phyloP scores from a whole-genome alignment of 2,113 vertebrate species.

The Nerophis lumbriciformis region DNA sequence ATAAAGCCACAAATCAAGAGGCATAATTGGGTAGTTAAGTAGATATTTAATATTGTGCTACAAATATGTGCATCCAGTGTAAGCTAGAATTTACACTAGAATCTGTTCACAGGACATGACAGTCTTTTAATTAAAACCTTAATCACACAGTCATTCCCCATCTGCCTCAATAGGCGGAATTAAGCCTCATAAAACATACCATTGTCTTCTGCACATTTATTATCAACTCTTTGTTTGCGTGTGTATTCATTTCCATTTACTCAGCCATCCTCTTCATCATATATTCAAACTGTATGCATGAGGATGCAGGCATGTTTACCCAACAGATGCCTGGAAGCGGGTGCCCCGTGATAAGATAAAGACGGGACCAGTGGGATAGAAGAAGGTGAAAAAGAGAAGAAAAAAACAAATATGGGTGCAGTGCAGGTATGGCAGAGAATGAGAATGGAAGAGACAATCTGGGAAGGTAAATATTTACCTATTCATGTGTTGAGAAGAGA shows the following conservation, averaged over 20 bases:
- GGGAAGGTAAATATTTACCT: conserved; percentile 66
- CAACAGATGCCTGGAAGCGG: conserved; percentile 49
- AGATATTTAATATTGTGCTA: conserved; percentile 5
- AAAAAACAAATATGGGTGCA: conserved; percentile 8
- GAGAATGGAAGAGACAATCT: conserved; percentile 56
- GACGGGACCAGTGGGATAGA: conserved; percentile 34
- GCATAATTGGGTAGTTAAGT: conserved; percentile 7
- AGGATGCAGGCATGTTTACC: conserved; percentile 43
- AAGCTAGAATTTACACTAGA: conserved; percentile 43
- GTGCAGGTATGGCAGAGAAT: conserved; percentile 28
- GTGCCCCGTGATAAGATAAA: conserved; percentile 43
- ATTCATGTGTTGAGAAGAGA: conserved; percentile 50
- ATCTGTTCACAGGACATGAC: conserved; percentile 42
- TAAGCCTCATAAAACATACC: conserved; percentile 40
- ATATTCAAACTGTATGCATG: conserved; percentile 45
- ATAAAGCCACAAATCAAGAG: conserved; percentile 13
- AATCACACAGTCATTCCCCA: conserved; percentile 37
- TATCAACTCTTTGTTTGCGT: conserved; percentile 48
- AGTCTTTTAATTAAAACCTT: conserved; percentile 64
- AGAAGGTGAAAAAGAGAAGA: conserved; percentile 11
- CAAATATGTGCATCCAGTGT: conserved; percentile 12
- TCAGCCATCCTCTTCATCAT: conserved; percentile 30
- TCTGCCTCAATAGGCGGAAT: conserved; percentile 39
- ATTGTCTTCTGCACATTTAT: conserved; percentile 49
- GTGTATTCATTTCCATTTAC: conserved; percentile 13